Conservation (phyloP, 2,888 invertebrate species). For the Pseudococcus jackbeardsleyi region DNA sequence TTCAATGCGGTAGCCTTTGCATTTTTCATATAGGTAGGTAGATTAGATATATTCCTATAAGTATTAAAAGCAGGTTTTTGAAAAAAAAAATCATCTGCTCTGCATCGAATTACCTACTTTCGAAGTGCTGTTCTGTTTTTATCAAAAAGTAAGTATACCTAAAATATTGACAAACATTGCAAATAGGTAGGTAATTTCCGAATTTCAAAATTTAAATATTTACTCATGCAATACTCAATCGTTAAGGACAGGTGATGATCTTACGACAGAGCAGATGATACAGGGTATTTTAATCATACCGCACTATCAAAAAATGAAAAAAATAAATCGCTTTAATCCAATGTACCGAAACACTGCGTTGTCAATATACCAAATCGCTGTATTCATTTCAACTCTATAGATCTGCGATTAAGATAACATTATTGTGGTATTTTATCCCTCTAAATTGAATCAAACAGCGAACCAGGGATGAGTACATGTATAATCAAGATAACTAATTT, state of each 20-base stretch:
- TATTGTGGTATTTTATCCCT: conserved; percentile 27
- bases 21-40: too few species aligned
- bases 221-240: not conserved
- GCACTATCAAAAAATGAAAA: conserved; percentile 11
- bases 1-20: too few species aligned
- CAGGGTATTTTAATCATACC: not conserved
- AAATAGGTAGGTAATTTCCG: too few species aligned
- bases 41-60: too few species aligned
- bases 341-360: not conserved
- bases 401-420: conserved; percentile 51
- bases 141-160: too few species aligned
- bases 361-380: not conserved
- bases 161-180: too few species aligned
- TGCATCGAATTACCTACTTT: too few species aligned
- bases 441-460: not conserved
- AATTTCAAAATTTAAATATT: not conserved
- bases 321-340: not conserved
- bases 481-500: conserved; percentile 39
- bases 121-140: too few species aligned
- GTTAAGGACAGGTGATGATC: not conserved
- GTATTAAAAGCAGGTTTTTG: too few species aligned
- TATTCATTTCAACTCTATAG: conserved; percentile 27
- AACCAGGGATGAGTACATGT: not conserved
- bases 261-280: conserved; percentile 22
- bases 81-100: too few species aligned